A percentile compares a stretch with the other conserved stretches of the same genome.
These are phyloP conservation scores for Lycocerus yunnanus DNA, from an alignment of 2,888 invertebrate species.

Conservation along the genomic window DNA sequence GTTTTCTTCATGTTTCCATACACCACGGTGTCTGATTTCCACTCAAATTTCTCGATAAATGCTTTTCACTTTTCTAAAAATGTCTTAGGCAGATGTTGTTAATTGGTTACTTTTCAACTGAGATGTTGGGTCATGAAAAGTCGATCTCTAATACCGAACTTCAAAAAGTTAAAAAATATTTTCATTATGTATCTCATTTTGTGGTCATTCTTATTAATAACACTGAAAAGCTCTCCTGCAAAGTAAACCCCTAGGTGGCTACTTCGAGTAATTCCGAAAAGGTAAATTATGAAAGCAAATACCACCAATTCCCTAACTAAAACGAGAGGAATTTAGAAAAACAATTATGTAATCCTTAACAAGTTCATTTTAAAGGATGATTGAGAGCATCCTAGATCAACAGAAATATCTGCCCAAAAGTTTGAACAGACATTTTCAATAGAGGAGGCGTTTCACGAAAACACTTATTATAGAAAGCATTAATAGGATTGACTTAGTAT, in stretches of 20 bases:
- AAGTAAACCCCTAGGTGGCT: neutral
- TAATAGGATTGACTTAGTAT: conserved; percentile 14
- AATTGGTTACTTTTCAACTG: neutral
- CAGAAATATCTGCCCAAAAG: neutral
- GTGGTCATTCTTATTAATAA: neutral
- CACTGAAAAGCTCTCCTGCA: neutral
- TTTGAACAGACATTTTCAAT: neutral
- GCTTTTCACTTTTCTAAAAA: neutral
- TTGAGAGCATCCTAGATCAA: neutral
- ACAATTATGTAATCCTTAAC: neutral
- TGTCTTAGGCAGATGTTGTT: neutral
- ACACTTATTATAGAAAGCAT: neutral
- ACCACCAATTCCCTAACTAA: neutral
- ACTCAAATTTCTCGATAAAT: neutral
- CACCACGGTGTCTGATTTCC: neutral
- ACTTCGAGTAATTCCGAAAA: neutral
- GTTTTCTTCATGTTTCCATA: neutral
- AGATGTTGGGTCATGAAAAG: neutral
- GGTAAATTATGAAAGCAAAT: neutral
- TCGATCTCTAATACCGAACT: neutral
- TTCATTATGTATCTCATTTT: neutral
- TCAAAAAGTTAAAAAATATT: neutral
- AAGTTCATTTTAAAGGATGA: neutral
- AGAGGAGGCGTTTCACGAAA: neutral
- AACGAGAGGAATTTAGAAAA: neutral